These are phyloP conservation scores for Pseudopipra pipra DNA, from an alignment of 2,113 vertebrate genomes.

Conservation along the genomic window DNA sequence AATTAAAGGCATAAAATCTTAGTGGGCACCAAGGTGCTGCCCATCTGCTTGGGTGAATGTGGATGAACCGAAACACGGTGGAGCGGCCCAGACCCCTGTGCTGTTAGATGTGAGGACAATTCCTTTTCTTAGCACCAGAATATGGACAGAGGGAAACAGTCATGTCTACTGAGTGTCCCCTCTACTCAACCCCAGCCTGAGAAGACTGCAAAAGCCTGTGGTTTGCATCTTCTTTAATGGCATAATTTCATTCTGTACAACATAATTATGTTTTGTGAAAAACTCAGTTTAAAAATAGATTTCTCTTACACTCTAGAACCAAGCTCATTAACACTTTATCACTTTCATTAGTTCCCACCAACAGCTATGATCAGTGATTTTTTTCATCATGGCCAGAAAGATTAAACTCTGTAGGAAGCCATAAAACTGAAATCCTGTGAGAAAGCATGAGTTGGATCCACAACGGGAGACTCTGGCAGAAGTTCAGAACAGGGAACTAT, in stretches of 20 bases:
- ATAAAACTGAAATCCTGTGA: not conserved
- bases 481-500: not conserved
- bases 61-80: not conserved
- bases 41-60: not conserved
- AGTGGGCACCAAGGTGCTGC: not conserved
- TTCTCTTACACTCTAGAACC: not conserved
- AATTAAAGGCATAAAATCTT: not conserved
- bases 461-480: not conserved
- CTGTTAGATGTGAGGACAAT: not conserved
- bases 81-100: not conserved
- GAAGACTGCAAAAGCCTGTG: not conserved
- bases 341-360: not conserved
- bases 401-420: conserved; percentile 17
- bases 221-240: not conserved
- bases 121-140: not conserved
- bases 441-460: not conserved
- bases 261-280: not conserved
- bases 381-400: not conserved
- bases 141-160: not conserved
- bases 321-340: conserved; percentile 14
- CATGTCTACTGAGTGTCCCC: accelerated
- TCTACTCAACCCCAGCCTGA: not conserved
- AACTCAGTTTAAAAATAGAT: not conserved
- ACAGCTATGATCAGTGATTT: not conserved
- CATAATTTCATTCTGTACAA: not conserved